Base-by-base conservation (phyloP, 1,140 invertebrate species). In the Planococcus citri region DNA sequence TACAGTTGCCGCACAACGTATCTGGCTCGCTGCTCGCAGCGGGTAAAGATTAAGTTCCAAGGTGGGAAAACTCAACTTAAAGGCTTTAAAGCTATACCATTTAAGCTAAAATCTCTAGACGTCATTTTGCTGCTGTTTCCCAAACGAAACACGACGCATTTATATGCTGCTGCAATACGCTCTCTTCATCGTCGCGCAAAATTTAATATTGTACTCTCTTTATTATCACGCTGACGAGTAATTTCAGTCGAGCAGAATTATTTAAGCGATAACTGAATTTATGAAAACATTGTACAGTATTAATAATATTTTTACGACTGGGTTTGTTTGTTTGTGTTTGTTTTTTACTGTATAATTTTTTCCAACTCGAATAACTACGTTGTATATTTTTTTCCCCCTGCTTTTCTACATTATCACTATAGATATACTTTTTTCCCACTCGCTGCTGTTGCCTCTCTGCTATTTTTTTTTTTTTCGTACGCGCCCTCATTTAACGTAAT, bases 101-200 rank as follows among this genome's bases (percentile, higher is more conserved):
- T 64, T 64, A 64, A 64, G 10, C 60, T 20, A 27, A 64, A 64
- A 64, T 64, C 60, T 64, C 60, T 20, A 27, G 60, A 64, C 60
- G 60, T 64, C 60, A 27, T 27, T 64, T 64, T 27, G 60, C n/a
- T n/a, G n/a, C n/a, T 25, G 60, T 64, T 64, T 64, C 60, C 57
- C 14, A 64, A 25, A 64, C 41, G 41, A 51, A 51, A 51, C 41
- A 51, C 33, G 14, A 60, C 25, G 17, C 60, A 64, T 64, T 64
- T 64, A 21, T n/a, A n/a, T n/a, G n/a, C n/a, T n/a, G n/a, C n/a
- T 64, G 60, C 3, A 20, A 51, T 51, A 51, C 41, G 41, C 41
- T 20, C 6, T 14, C 14, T 8, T 14, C 33, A 37, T 8, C 33
- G 33, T 8, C 33, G 33, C 41, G 41, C 6, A 51, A 51, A 51